phyloP scores from a whole-genome alignment of 2,888 invertebrate species.

The Ceramica pisi region DNA sequence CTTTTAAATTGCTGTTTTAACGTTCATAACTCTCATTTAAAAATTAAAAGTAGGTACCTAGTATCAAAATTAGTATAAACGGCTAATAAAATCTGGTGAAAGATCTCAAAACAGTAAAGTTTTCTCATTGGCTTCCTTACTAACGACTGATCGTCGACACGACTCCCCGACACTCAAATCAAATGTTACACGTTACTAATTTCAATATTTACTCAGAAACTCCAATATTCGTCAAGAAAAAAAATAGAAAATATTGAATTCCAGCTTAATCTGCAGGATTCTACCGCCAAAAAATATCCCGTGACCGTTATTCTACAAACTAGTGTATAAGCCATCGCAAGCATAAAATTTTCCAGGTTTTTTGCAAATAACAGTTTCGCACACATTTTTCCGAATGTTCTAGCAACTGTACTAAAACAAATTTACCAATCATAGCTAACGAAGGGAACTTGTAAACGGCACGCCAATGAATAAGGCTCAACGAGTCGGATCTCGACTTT shows the following conservation, averaged over 20 bases:
- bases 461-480: slow-evolving; percentile 52
- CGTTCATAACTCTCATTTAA: not conserved
- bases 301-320: not conserved
- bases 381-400: slow-evolving; percentile 6
- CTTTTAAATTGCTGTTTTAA: not conserved
- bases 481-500: slow-evolving; percentile 48
- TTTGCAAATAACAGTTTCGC: slow-evolving; percentile 4
- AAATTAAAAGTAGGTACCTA: slow-evolving; percentile 4
- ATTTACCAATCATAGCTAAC: slow-evolving; percentile 48
- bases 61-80: slow-evolving; percentile 27
- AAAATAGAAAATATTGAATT: not conserved
- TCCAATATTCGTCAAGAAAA: slow-evolving; percentile 1
- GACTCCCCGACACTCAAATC: slow-evolving; percentile 41
- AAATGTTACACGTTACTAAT: slow-evolving; percentile 12
- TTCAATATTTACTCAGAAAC: slow-evolving; percentile 19
- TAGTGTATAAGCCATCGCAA: not conserved
- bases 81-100: slow-evolving; percentile 38
- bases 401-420: slow-evolving; percentile 44
- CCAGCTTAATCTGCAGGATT: not conserved
- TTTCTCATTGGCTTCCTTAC: slow-evolving; percentile 32
- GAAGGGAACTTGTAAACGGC: slow-evolving; percentile 41
- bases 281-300: not conserved
- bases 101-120: slow-evolving; percentile 33
- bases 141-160: slow-evolving; percentile 47
- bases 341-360: not conserved